These are phyloP conservation scores for Diplosoma virens DNA, from an alignment of 23 tunicate genomes.

Conservation along the genomic window DNA sequence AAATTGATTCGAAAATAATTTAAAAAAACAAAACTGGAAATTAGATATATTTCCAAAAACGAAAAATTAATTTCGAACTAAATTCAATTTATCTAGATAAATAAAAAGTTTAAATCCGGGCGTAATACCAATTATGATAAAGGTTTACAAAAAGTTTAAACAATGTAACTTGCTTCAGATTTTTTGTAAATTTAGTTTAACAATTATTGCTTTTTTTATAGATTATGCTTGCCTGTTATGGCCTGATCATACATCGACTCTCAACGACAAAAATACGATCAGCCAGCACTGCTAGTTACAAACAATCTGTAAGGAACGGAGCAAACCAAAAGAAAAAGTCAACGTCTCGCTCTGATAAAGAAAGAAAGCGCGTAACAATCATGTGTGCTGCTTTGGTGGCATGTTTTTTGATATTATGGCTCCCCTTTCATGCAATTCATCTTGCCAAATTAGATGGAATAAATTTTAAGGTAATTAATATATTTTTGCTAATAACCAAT, in stretches of 20 bases:
- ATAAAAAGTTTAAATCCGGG: too few relatives aligned
- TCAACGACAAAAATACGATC: background rate
- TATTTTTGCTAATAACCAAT: too few relatives aligned
- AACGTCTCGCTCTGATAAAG: constrained; percentile 33
- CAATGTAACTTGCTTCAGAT: background rate
- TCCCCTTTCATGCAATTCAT: constrained; percentile 68
- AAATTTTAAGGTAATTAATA: background rate
- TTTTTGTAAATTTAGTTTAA: background rate
- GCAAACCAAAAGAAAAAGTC: background rate
- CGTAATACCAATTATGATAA: background rate
- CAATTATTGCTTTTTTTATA: background rate
- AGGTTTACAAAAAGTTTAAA: background rate
- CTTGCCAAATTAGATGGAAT: constrained; percentile 78
- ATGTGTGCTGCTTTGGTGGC: constrained; percentile 79
- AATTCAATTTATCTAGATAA: too few relatives aligned
- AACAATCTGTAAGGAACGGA: background rate
- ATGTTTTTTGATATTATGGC: constrained; percentile 57
- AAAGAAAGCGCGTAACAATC: constrained; percentile 57
- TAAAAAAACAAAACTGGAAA: background rate
- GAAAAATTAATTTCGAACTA: too few relatives aligned
- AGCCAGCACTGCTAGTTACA: background rate
- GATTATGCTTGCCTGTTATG: constrained; percentile 38
- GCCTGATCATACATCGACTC: constrained; percentile 20
- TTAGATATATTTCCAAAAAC: too few relatives aligned
- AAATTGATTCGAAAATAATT: background rate